These are phyloP conservation scores for Aramus guarauna DNA, from an alignment of 2,113 vertebrate genomes.

Conservation along the genomic window DNA sequence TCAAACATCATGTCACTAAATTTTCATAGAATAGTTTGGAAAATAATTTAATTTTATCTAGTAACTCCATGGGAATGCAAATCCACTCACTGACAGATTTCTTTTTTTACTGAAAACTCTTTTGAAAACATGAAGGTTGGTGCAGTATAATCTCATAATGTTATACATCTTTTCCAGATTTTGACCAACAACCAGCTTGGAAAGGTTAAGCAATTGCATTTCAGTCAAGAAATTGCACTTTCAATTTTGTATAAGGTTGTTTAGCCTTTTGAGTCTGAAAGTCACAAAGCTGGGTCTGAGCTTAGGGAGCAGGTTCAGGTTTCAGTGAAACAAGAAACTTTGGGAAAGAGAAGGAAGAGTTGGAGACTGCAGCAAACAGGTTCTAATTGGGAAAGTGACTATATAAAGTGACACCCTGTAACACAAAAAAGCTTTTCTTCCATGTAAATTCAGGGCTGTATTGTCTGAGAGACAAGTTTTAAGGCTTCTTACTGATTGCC, in stretches of 20 bases:
- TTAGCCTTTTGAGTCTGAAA: background rate
- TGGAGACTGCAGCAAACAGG: background rate
- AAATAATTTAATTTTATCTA: background rate
- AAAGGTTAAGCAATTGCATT: background rate
- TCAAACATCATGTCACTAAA: background rate
- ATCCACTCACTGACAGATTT: background rate
- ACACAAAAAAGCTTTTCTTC: background rate
- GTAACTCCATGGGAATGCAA: background rate
- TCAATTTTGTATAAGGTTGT: background rate
- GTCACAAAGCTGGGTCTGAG: background rate
- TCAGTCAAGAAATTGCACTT: background rate
- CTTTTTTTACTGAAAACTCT: background rate
- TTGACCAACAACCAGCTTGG: background rate
- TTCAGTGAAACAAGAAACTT: background rate
- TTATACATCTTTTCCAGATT: background rate
- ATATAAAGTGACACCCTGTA: background rate
- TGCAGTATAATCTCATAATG: background rate
- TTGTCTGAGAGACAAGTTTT: background rate
- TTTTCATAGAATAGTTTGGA: background rate
- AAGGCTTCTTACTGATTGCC: background rate
- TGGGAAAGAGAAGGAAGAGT: background rate
- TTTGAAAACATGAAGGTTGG: background rate
- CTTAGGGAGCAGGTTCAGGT: background rate
- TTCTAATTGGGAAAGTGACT: background rate
- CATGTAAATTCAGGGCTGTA: background rate